phyloP scores from a whole-genome alignment of 2,888 invertebrate genomes.

The Octodonta nipae region DNA sequence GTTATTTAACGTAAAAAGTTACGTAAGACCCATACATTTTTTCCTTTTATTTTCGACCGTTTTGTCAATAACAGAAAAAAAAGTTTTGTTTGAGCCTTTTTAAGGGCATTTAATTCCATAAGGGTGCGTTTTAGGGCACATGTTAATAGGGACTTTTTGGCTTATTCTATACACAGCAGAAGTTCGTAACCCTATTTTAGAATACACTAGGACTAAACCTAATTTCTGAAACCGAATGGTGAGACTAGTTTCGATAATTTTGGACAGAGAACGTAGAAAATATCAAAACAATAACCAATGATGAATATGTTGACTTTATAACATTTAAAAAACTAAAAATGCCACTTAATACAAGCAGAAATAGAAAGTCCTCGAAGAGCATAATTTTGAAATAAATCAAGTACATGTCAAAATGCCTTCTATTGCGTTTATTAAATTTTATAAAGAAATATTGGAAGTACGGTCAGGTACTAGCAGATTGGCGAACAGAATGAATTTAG shows the following conservation, averaged over 20 bases:
- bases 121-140: too few relatives aligned
- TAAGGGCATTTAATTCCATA: too few relatives aligned
- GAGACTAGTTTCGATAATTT: neutral
- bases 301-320: conserved; percentile 1
- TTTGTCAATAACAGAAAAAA: too few relatives aligned
- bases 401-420: conserved; percentile 1
- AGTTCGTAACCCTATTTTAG: too few relatives aligned
- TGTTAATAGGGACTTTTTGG: too few relatives aligned
- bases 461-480: neutral
- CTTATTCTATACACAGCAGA: too few relatives aligned
- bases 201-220: conserved; percentile 1
- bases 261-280: neutral
- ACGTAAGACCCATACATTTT: too few relatives aligned
- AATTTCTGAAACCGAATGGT: conserved; percentile 1
- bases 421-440: conserved; percentile 1
- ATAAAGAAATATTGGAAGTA: neutral
- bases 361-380: neutral
- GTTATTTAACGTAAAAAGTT: too few relatives aligned
- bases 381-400: neutral
- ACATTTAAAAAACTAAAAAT: conserved; percentile 1
- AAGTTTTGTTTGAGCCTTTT: too few relatives aligned
- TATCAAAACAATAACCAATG: conserved; percentile 1
- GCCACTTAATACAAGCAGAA: neutral
- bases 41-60: too few relatives aligned
- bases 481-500: conserved; percentile 1